These are phyloP conservation scores for Orchesella flavescens DNA, from an alignment of 2,888 invertebrate genomes.

Conservation along the genomic window DNA sequence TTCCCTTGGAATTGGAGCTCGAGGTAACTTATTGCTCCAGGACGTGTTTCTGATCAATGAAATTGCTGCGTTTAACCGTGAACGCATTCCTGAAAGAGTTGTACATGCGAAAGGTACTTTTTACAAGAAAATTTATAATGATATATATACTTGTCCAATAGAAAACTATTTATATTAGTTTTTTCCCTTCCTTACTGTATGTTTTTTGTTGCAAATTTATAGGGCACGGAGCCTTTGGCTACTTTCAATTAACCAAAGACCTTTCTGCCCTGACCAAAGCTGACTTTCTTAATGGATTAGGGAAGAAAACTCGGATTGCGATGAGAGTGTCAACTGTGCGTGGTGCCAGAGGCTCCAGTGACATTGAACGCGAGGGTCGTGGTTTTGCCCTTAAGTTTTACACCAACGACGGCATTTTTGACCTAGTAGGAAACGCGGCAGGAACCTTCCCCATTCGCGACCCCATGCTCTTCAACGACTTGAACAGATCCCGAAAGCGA, in stretches of 20 bases:
- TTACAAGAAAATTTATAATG: neutral
- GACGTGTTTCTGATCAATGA: conserved; percentile 72
- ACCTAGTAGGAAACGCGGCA: neutral
- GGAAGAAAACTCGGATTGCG: conserved; percentile 91
- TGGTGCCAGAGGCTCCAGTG: conserved; percentile 85
- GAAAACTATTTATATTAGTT: neutral
- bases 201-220: neutral
- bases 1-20: conserved; percentile 85
- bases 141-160: neutral
- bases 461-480: conserved; percentile 91
- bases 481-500: conserved; percentile 93
- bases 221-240: conserved; percentile 81
- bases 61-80: conserved; percentile 76
- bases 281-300: conserved; percentile 94
- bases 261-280: conserved; percentile 86
- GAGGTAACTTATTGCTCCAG: conserved; percentile 82
- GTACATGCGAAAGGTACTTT: conserved; percentile 78
- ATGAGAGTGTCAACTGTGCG: conserved; percentile 89
- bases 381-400: conserved; percentile 78
- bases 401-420: conserved; percentile 76
- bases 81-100: conserved; percentile 78
- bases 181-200: neutral
- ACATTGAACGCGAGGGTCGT: conserved; percentile 74
- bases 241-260: conserved; percentile 92
- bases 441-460: conserved; percentile 9